Evolutionary conservation across 2,888 invertebrate species (phyloP).

Genomic region (Capitulum mitella): DNA sequence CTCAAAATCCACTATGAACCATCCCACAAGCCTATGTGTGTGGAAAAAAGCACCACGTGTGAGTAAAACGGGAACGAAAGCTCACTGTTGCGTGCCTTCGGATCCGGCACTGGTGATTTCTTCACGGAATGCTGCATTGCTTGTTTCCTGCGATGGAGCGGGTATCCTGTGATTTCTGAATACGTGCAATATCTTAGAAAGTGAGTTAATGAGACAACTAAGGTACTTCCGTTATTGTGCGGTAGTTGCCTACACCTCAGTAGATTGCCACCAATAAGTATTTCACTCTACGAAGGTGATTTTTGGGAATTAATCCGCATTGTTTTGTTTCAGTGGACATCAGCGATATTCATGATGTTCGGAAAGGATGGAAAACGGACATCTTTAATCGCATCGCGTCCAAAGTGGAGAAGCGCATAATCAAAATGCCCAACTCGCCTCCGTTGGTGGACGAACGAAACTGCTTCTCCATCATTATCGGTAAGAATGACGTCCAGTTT

Average conservation of each 20-base stretch:
- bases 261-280: too few species aligned
- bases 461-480: conserved; percentile 42
- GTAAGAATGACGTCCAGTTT: not conserved
- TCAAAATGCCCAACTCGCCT: conserved; percentile 32
- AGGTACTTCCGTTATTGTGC: too few species aligned
- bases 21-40: conserved; percentile 39
- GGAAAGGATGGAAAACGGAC: conserved; percentile 46
- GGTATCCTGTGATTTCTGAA: too few species aligned
- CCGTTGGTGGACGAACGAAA: conserved; percentile 39
- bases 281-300: too few species aligned
- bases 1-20: conserved; percentile 40
- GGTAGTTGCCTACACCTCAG: too few species aligned
- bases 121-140: too few species aligned
- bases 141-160: too few species aligned
- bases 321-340: conserved; percentile 41
- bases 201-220: too few species aligned
- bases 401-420: conserved; percentile 37
- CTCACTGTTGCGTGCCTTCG: too few species aligned
- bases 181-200: too few species aligned
- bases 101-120: too few species aligned
- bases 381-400: conserved; percentile 44
- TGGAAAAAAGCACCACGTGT: conserved; percentile 33
- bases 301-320: too few species aligned
- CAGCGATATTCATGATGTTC: conserved; percentile 43
- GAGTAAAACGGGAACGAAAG: not conserved